These are phyloP conservation scores for Anas bahamensis DNA, from an alignment of 2,797 vertebrate species.

Conservation along the genomic window DNA sequence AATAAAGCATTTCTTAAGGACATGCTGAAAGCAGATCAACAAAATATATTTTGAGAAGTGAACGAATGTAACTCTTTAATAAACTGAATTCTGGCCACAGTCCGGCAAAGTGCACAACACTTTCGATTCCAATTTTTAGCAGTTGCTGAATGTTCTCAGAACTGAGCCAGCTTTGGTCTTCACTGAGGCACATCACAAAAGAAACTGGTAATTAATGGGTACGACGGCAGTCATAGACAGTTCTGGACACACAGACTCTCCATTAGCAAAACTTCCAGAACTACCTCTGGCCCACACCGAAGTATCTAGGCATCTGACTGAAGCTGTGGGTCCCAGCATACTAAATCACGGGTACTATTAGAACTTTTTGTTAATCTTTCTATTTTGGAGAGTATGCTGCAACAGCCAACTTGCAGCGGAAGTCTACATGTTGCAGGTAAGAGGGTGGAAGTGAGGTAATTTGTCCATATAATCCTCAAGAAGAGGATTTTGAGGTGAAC, in stretches of 20 bases:
- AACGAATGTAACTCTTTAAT: background rate
- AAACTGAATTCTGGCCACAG: background rate
- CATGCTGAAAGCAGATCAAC: background rate
- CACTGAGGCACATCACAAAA: background rate
- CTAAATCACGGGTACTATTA: background rate
- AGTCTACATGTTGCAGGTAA: rapidly evolving
- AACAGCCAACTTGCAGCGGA: background rate
- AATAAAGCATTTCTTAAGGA: background rate
- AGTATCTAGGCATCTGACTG: background rate
- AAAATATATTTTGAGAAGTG: background rate
- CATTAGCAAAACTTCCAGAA: background rate
- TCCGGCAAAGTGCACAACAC: background rate
- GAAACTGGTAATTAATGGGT: background rate
- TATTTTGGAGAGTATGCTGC: background rate
- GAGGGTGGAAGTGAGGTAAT: background rate
- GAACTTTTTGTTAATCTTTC: background rate
- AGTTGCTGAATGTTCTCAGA: background rate
- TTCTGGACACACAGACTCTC: background rate
- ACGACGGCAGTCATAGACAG: background rate
- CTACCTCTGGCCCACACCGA: background rate
- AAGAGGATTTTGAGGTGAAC: background rate
- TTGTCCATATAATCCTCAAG: background rate
- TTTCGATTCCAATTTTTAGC: background rate
- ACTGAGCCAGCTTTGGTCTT: background rate
- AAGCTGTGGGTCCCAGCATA: background rate